Base-by-base conservation (phyloP, 2,113 vertebrate genomes). In the Craseonycteris thonglongyai region DNA sequence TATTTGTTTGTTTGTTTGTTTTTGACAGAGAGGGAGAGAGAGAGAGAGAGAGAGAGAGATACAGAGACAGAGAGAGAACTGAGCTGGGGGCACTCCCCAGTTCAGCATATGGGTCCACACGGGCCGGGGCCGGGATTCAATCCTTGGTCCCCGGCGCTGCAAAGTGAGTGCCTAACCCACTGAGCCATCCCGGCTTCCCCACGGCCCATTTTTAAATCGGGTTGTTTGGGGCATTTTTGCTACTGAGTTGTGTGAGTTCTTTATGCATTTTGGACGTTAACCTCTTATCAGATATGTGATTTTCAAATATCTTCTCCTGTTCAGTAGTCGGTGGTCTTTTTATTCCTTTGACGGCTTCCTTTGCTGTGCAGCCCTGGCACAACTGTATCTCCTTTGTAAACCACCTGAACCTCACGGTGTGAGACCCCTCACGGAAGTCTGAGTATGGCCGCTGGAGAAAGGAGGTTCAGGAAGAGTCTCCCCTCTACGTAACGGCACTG, bases 401-500 rank as follows among this genome's bases (percentile, higher is more conserved):
- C 14, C 80, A 40, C 26, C 47, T 5, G 2, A 83, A 21, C 16
- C 16, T 78, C 33, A 1, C 11, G 18, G 11, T 8, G 18, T 18
- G 1, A 33, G 13, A 80, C 11, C 47, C 35, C 33, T 38, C 28
- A 0, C 12, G 33, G 76, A 59, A 14, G 72, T 7, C 26, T 51
- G 28, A 21, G 15, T 22, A 14, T 4, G 38, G 18, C 56, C 2
- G 0, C 10, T 4, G 7, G 5, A 1, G 42, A 5, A 18, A 28
- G 5, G 1, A 0, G 22, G 10, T 2, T 65, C 49, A 38, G 45
- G 2, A 54, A 51, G 33, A 42, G 0, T 9, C 47, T 16, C 33
- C 9, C 18, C 68, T 68, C 11, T 6, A 7, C 56, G 69, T 1
- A 4, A 7, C 12, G 42, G 15, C 40, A 3, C 3, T 22, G 15